Percentiles rank a stretch among this genome's conserved stretches.
phyloP scores from a whole-genome alignment of 2,797 vertebrate genomes.

The Alcedo quadribrachys region DNA sequence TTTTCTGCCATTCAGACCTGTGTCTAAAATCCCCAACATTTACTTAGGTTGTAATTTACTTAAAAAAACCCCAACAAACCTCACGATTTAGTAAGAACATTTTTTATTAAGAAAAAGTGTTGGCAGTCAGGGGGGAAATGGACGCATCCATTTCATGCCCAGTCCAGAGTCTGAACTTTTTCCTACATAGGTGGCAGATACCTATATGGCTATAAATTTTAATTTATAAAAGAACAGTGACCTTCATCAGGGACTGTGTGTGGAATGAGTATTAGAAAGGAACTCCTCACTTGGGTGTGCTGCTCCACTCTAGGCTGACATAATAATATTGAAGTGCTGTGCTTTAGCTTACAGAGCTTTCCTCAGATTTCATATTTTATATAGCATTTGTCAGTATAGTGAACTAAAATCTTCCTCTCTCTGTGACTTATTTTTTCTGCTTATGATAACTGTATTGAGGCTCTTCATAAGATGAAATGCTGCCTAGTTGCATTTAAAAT shows the following conservation, averaged over 20 bases:
- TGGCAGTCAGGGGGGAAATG: neutral
- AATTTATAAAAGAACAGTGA: neutral
- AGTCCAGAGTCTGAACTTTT: neutral
- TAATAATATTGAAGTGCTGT: neutral
- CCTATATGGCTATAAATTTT: neutral
- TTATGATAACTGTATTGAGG: neutral
- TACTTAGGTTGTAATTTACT: neutral
- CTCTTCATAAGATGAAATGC: neutral
- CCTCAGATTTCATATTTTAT: neutral
- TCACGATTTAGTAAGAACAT: neutral
- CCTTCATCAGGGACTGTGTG: neutral
- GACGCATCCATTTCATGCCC: neutral
- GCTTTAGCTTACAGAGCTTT: neutral
- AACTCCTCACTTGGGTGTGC: neutral
- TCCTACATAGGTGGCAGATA: neutral
- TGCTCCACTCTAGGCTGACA: neutral
- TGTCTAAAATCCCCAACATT: neutral
- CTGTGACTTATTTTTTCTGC: neutral
- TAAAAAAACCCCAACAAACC: neutral
- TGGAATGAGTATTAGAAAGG: neutral
- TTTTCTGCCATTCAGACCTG: neutral
- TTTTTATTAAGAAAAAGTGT: neutral
- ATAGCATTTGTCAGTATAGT: neutral
- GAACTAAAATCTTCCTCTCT: neutral
- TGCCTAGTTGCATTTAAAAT: slow-evolving; percentile 5